Evolutionary conservation across 30 jellyfish, hydroid and myxozoan genomes (phyloP), one percentile per base, ranked within the genome.

Genomic region (Aurelia coerulea): DNA sequence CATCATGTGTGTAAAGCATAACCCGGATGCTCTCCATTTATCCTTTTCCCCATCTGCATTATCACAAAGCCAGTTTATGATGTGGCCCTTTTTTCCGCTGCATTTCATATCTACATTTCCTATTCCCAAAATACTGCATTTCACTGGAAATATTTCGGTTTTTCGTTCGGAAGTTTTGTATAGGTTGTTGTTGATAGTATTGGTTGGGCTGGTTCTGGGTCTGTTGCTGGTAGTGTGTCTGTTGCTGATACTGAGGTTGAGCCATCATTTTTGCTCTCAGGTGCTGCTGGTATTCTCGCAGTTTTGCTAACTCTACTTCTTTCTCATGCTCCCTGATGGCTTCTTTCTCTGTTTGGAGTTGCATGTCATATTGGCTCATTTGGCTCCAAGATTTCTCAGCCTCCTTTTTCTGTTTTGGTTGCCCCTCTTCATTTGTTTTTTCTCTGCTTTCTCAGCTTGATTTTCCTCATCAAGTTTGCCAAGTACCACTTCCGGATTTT

Each of bases 131-230:
- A 64, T 64, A 5, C 35, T 64, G 74, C 74, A 64, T 9, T 9
- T 64, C 35, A 64, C 35, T 64, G 34, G 74, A 39, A 41, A 39
- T 62, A 62, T 62, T 62, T 62, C 29, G 73, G 73, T 39, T 62
- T 39, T 62, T 39, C 29, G 73, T 33, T 16, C n/a, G 73, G 29
- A 62, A 39, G 73, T 33, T 62, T 62, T 62, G 73, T 62, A 62
- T 62, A 15, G 73, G 73, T 62, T 62, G 73, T 16, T 62, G 29
- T 62, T 62, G 73, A 62, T 62, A 62, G 73, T 16, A 62, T 62
- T 62, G 73, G 73, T 62, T 62, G 73, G 73, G 73, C 73, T 62
- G 73, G 73, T 62, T 62, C n/a, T 62, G n/a, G 73, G 73, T 62
- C 73, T 62, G 73, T 1, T 62, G 73, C 73, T 62, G 73, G 73